Conservation (phyloP, 2,888 invertebrate species). For the Cybosia mesomella region DNA sequence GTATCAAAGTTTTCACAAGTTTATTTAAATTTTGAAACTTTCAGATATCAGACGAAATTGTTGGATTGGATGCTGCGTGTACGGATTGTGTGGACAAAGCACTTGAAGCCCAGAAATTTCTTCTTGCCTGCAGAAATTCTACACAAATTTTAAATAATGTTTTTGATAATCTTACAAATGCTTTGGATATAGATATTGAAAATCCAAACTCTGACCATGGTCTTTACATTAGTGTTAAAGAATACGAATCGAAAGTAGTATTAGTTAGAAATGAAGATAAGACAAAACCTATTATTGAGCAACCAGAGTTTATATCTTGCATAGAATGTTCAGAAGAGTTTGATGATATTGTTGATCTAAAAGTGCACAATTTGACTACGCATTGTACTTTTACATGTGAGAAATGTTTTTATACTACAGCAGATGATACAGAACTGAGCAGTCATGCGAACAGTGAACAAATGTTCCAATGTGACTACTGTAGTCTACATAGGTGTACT, state of each 20-base stretch:
- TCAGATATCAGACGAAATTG: constrained; percentile 68
- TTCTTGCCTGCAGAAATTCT: constrained; percentile 62
- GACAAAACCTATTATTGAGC: constrained; percentile 28
- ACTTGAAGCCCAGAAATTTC: constrained; percentile 61
- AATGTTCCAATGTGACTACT: constrained; percentile 65
- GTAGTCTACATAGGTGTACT: constrained; percentile 58
- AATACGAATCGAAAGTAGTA: constrained; percentile 61
- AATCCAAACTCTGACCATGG: constrained; percentile 51
- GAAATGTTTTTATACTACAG: constrained; percentile 62
- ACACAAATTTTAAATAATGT: constrained; percentile 62
- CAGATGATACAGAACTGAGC: constrained; percentile 50
- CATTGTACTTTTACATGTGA: constrained; percentile 67
- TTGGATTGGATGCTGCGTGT: constrained; percentile 75
- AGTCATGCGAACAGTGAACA: constrained; percentile 56
- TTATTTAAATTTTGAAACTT: constrained; percentile 43
- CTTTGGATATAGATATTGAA: constrained; percentile 58
- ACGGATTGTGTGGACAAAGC: constrained; percentile 65
- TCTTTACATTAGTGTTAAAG: constrained; percentile 65
- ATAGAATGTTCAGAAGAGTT: constrained; percentile 59
- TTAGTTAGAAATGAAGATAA: constrained; percentile 55
- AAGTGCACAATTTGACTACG: constrained; percentile 59
- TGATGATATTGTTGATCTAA: constrained; percentile 54
- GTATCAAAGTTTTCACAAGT: no score
- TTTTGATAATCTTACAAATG: constrained; percentile 61
- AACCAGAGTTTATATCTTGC: constrained; percentile 52